Base-by-base conservation (phyloP, 2,113 vertebrate genomes). In the Lontra canadensis region DNA sequence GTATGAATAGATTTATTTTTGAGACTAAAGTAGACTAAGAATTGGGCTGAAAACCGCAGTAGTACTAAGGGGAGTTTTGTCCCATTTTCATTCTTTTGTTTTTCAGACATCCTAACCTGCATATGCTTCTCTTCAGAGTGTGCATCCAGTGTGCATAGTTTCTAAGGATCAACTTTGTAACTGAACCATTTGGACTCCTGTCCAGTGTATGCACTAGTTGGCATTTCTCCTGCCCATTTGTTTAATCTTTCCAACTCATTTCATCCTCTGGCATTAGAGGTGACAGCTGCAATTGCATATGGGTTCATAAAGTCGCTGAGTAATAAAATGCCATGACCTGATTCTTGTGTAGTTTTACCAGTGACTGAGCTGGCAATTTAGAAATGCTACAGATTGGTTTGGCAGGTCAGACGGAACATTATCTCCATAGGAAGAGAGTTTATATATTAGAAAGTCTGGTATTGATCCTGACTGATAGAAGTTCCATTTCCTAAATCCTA, bases 211-310 rank as follows among this genome's bases (percentile, higher is more conserved):
- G 47, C 14, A 23, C 42, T 57, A 88, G 49, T 36, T 90, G 95
- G 67, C 34, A 14, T 81, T 76, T 59, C 65, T 78, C 49, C 84
- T 49, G 47, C 81, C 52, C 39, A 42, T 80, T 87, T 96, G 92
- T 90, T 83, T 93, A 36, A 61, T 94, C 94, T 85, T 92, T 79
- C 44, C 67, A 39, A 21, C 47, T 95, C 84, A 78, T 81, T 71
- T 89, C 63, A 61, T 73, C 0, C 0, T 80, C 86, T 96, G 78
- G 26, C 8, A 57, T 20, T 31, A 91, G 95, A 89, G 39, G 55
- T 79, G 52, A 81, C 63, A 36, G 73, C 94, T 97, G 57, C 61
- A 47, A 23, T 73, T 84, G 49, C 79, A 91, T 52, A 82, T 96
- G 34, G 81, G 49, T 3, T 36, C 3, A 26, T 34, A 63, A 55